Percentiles rank a stretch among this genome's conserved stretches.
These are phyloP conservation scores for Ligdia adustata DNA, from an alignment of 2,888 invertebrate genomes.

Conservation along the genomic window DNA sequence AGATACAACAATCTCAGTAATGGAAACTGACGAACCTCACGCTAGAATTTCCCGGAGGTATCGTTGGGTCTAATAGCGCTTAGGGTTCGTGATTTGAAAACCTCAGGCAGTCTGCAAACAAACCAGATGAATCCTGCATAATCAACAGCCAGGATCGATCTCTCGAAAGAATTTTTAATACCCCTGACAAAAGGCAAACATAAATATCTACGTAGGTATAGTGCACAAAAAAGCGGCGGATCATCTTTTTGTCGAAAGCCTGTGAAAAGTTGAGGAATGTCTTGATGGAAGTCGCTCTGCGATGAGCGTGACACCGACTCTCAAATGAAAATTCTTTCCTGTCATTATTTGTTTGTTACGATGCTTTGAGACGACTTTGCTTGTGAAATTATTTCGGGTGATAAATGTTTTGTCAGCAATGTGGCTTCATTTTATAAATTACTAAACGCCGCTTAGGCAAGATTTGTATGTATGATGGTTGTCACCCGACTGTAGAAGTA, in stretches of 20 bases:
- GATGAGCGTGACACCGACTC: constrained; percentile 61
- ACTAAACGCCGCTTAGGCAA: too few relatives aligned
- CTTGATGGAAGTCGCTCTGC: constrained; percentile 58
- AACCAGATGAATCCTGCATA: constrained; percentile 10
- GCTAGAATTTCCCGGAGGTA: constrained; percentile 21
- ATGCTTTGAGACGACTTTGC: constrained; percentile 47
- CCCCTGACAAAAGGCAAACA: constrained; percentile 36
- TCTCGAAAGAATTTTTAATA: constrained; percentile 43
- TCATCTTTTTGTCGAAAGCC: constrained; percentile 61
- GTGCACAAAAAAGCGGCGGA: constrained; percentile 45
- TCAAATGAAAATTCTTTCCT: constrained; percentile 76
- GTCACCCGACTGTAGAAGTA: too few relatives aligned
- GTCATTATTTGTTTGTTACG: constrained; percentile 69
- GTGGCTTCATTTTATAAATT: constrained; percentile 11
- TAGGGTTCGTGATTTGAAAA: constrained; percentile 10
- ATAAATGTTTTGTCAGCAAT: constrained; percentile 18
- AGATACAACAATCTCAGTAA: constrained; percentile 13
- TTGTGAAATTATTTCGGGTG: constrained; percentile 28
- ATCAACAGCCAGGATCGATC: constrained; percentile 16
- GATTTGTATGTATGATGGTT: too few relatives aligned
- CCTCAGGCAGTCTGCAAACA: constrained; percentile 8
- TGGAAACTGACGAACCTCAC: constrained; percentile 18
- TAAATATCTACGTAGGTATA: constrained; percentile 39
- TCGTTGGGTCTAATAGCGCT: constrained; percentile 11
- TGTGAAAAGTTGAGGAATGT: constrained; percentile 73